phyloP scores from a whole-genome alignment of 2,888 invertebrate genomes.

The Drosophila hamatofila region DNA sequence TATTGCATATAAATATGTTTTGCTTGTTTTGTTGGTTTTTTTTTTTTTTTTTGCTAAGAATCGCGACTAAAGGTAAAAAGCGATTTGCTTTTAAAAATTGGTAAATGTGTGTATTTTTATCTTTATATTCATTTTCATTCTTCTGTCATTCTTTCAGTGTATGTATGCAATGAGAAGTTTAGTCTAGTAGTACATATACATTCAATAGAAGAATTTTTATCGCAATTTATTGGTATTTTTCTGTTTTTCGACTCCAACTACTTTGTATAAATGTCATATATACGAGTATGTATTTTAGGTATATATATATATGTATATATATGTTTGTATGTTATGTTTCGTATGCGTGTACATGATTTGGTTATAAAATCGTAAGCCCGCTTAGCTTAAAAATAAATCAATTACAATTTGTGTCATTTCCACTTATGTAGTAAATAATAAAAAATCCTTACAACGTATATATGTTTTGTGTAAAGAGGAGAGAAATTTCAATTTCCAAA shows the following conservation, averaged over 20 bases:
- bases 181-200: conserved; percentile 43
- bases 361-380: conserved; percentile 69
- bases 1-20: conserved; percentile 67
- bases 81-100: conserved; percentile 46
- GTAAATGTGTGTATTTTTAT: conserved; percentile 4
- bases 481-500: conserved; percentile 75
- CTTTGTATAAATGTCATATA: conserved; percentile 53
- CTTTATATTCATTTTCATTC: neutral
- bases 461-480: conserved; percentile 53
- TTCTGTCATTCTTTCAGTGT: conserved; percentile 13
- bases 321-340: conserved; percentile 36
- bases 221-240: conserved; percentile 6
- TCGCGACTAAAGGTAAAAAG: conserved; percentile 50
- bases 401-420: conserved; percentile 53
- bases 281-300: conserved; percentile 54
- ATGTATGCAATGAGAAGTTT: conserved; percentile 24
- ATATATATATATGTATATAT: conserved; percentile 22
- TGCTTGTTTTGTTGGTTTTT: conserved; percentile 30
- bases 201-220: conserved; percentile 34
- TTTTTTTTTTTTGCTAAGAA: conserved; percentile 38
- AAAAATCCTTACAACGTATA: conserved; percentile 40
- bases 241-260: conserved; percentile 36
- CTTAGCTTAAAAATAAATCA: conserved; percentile 57
- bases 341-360: conserved; percentile 50
- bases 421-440: conserved; percentile 52